These are phyloP conservation scores for Caligus rogercresseyi DNA, from an alignment of 1,140 invertebrate genomes.

Conservation along the genomic window DNA sequence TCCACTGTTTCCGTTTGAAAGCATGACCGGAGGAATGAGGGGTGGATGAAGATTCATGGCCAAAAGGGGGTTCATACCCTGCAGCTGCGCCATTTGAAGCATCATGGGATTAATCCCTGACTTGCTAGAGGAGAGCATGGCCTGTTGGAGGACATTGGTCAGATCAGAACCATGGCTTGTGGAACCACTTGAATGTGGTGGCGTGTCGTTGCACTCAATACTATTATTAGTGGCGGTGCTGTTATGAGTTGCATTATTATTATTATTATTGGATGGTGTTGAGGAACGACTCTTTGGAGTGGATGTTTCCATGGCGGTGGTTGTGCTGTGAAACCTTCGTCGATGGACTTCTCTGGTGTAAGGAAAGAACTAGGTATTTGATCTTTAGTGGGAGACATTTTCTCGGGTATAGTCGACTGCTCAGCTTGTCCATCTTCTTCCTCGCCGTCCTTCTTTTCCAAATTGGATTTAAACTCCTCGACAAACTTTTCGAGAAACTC, in stretches of 20 bases:
- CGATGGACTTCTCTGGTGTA: not conserved
- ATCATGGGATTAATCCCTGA: constrained; percentile 37
- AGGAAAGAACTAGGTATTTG: constrained; percentile 25
- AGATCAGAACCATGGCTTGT: constrained; percentile 32
- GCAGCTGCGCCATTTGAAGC: constrained; percentile 14
- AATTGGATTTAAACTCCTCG: constrained; percentile 67
- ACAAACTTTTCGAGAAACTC: constrained; percentile 78
- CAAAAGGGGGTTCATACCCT: constrained; percentile 36
- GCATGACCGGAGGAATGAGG: constrained; percentile 51
- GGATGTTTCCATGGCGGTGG: constrained; percentile 35
- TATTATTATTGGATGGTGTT: not conserved
- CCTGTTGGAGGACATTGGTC: constrained; percentile 27
- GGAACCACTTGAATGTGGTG: not conserved
- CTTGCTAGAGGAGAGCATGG: not conserved
- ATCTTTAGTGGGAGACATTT: constrained; percentile 35
- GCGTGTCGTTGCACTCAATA: not conserved
- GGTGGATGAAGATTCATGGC: constrained; percentile 71
- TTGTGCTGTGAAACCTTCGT: constrained; percentile 18
- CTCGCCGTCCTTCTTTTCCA: constrained; percentile 46
- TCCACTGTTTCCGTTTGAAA: constrained; percentile 21
- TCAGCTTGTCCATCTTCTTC: constrained; percentile 21
- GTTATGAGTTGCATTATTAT: not conserved
- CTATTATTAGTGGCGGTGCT: not conserved
- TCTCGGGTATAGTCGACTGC: not conserved
- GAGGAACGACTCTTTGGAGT: constrained; percentile 5